Percentiles rank a stretch among this genome's conserved stretches.
These are phyloP conservation scores for Oasisia sp. DNA, from an alignment of 2,888 invertebrate genomes.

Conservation along the genomic window DNA sequence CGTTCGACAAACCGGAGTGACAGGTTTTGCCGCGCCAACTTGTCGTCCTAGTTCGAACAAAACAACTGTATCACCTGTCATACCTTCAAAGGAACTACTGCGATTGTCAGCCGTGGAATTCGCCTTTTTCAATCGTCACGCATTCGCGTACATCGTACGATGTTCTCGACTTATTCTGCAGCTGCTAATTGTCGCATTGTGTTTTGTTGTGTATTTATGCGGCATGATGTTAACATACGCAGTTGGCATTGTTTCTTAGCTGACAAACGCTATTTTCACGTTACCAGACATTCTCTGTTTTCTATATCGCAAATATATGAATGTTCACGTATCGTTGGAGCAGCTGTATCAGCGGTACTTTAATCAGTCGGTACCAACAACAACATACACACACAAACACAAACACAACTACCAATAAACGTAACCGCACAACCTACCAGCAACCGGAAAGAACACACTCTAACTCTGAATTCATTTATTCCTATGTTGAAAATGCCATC, in stretches of 20 bases:
- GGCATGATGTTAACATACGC: not conserved
- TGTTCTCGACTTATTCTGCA: not conserved
- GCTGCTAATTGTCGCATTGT: not conserved
- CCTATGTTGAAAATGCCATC: no score
- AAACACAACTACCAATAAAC: no score
- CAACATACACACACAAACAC: no score
- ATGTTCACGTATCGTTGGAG: no score
- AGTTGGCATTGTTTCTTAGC: not conserved
- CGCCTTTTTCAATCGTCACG: not conserved
- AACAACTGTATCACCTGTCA: not conserved
- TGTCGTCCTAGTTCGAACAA: not conserved
- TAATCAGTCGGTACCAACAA: no score
- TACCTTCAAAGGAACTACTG: not conserved
- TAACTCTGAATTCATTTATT: no score
- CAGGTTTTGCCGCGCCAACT: not conserved
- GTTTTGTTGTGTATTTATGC: not conserved
- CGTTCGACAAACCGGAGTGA: not conserved
- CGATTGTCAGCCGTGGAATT: not conserved
- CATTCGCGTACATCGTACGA: not conserved
- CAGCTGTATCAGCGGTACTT: no score
- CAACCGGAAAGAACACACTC: no score
- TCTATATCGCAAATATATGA: no score
- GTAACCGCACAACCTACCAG: no score
- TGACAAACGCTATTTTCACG: not conserved
- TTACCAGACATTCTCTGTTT: not conserved